Evolutionary conservation across 2,888 invertebrate genomes (phyloP), one percentile per base, ranked within the genome.

Genomic region (Eristalis arbustorum): DNA sequence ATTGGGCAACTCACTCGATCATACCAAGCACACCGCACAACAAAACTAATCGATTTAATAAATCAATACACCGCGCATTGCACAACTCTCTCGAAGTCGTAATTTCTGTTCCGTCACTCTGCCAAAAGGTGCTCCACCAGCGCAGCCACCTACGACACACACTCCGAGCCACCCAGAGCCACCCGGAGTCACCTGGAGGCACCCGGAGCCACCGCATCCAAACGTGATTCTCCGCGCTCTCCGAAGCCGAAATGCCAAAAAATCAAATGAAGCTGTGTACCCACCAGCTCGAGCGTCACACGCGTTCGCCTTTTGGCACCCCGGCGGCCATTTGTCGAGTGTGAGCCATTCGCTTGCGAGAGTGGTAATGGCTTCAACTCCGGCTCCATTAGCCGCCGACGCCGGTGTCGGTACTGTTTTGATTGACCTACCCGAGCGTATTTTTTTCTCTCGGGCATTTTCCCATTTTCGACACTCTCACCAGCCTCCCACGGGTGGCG

Each of bases 251-350:
- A 75, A 81, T 81, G 75, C 66, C 81, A 75, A 69, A 31, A 80
- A 31, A 80, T 80, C 75, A 80, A 74, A 75, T 75, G 81, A 81
- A 81, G 75, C 74, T 79, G 67, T 79, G 79, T 49, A 8, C 22
- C 37, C 5, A 4, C 1, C 31, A 1, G 42, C 34, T 37, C 34
- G 13, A 61, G 40, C 1, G 25, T 64, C 75, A 75, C 74, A 81
- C 81, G 75, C 81, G 81, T 61, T 75, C 64, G 69, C 81, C 69
- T 81, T 49, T 49, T 71, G 75, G 64, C 56, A 63, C 72, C 67
- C 62, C 61, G 67, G 34, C 28, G 68, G 68, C 73, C 80, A 80
- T 80, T 74, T 68, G 74, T 63, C 80, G 68, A 80, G 74, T 81
- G 81, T 81, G 75, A 81, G 69, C 57, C 69, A 69, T 63, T 81